Evolutionary conservation across 2,113 vertebrate genomes (phyloP).

Genomic region (Dendrocopos noguchii): DNA sequence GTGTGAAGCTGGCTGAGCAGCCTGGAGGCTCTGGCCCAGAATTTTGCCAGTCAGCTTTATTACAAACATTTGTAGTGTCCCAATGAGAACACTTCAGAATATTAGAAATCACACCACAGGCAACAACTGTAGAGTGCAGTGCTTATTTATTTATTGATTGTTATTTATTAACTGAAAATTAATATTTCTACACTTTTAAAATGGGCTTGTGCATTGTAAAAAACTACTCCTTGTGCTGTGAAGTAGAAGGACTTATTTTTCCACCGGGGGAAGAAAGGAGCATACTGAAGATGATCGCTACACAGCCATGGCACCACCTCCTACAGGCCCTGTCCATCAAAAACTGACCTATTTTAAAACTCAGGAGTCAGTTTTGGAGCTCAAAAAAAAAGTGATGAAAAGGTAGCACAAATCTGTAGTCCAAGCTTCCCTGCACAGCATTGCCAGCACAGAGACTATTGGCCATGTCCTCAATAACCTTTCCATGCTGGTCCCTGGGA

Average conservation of each 20-base stretch:
- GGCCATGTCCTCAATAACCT: neutral
- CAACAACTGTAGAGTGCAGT: neutral
- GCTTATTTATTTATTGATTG: constrained; percentile 38
- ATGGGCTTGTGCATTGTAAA: neutral
- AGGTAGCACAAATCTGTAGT: neutral
- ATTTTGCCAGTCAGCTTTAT: constrained; percentile 52
- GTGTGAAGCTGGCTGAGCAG: constrained; percentile 29
- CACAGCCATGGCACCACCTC: neutral
- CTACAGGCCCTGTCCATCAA: neutral
- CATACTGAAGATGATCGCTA: neutral
- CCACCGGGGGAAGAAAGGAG: neutral
- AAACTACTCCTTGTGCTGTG: neutral
- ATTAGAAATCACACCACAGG: neutral
- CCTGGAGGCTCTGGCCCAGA: neutral
- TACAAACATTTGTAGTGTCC: constrained; percentile 38
- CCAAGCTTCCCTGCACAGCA: neutral
- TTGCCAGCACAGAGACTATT: neutral
- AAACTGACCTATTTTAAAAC: neutral
- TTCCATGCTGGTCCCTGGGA: neutral
- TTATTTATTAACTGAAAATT: constrained; percentile 55
- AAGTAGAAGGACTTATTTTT: constrained; percentile 12
- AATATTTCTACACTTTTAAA: constrained; percentile 47
- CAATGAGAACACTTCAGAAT: constrained; percentile 22
- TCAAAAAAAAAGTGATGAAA: neutral
- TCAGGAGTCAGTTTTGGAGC: neutral